A percentile compares a stretch with the other conserved stretches of the same genome.
Evolutionary conservation across 2,888 invertebrate species (phyloP).

Genomic region (Serripes groenlandicus): DNA sequence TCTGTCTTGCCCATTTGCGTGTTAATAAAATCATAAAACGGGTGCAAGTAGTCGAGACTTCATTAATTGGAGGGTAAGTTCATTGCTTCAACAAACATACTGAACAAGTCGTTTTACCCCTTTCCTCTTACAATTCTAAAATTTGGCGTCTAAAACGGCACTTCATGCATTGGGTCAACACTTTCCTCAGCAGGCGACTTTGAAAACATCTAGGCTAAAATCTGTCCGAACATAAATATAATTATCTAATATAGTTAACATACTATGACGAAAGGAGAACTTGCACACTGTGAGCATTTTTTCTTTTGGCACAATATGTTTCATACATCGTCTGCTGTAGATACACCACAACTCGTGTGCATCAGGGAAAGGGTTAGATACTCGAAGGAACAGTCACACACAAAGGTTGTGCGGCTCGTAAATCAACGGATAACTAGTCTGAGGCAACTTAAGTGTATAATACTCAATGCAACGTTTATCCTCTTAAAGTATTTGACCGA

Average conservation of each 20-base stretch:
- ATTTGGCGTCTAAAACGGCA: no score
- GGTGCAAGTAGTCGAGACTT: background rate
- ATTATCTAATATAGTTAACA: no score
- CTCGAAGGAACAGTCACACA: background rate
- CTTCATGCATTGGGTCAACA: no score
- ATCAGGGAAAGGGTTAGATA: background rate
- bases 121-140: no score
- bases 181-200: no score
- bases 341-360: background rate
- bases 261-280: background rate
- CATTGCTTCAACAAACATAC: background rate
- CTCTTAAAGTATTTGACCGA: slow-evolving; percentile 1
- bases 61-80: background rate
- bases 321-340: background rate
- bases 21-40: background rate
- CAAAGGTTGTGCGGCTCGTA: slow-evolving; percentile 4
- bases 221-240: no score
- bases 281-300: background rate
- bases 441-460: slow-evolving; percentile 14
- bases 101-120: background rate
- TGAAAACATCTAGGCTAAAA: no score
- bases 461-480: slow-evolving; percentile 13
- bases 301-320: background rate
- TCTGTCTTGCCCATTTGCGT: background rate
- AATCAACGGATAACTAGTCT: slow-evolving; percentile 17